phyloP scores from a whole-genome alignment of 2,888 invertebrate species.

The Ectemnius lituratus region DNA sequence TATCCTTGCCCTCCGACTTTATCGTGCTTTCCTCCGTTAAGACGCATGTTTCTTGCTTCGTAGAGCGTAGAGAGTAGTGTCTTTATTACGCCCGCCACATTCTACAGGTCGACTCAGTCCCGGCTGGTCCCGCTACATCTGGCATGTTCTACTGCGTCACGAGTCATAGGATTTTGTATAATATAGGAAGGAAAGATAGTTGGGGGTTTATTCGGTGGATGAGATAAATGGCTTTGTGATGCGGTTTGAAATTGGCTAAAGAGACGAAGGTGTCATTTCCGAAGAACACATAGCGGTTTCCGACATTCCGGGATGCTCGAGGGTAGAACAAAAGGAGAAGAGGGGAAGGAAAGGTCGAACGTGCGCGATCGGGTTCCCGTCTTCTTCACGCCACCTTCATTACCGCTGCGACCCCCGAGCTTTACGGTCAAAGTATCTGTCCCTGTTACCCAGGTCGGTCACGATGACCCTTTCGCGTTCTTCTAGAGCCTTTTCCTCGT shows the following conservation, averaged over 20 bases:
- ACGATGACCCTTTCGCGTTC: constrained; percentile 41
- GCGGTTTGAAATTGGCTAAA: background rate
- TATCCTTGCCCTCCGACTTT: constrained; percentile 21
- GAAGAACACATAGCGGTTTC: constrained; percentile 47
- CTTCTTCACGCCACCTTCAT: constrained; percentile 53
- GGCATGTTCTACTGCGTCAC: background rate
- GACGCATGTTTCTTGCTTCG: constrained; percentile 60
- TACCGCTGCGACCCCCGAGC: constrained; percentile 43
- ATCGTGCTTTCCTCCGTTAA: constrained; percentile 53
- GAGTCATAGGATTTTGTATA: background rate
- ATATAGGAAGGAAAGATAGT: background rate
- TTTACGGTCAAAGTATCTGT: constrained; percentile 50
- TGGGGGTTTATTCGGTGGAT: too few species aligned
- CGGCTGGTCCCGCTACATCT: background rate
- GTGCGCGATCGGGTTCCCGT: constrained; percentile 53
- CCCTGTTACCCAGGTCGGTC: constrained; percentile 49
- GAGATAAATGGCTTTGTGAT: too few species aligned
- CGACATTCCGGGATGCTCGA: constrained; percentile 33
- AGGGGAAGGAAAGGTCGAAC: constrained; percentile 43
- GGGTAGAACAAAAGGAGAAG: constrained; percentile 17
- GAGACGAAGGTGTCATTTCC: constrained; percentile 23
- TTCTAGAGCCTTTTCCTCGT: constrained; percentile 23
- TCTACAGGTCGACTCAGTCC: constrained; percentile 66
- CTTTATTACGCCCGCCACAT: constrained; percentile 70
- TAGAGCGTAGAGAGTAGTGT: constrained; percentile 63